These are phyloP conservation scores for Enteromius unitaeniatus DNA, from an alignment of 2,797 vertebrate genomes.

Conservation along the genomic window DNA sequence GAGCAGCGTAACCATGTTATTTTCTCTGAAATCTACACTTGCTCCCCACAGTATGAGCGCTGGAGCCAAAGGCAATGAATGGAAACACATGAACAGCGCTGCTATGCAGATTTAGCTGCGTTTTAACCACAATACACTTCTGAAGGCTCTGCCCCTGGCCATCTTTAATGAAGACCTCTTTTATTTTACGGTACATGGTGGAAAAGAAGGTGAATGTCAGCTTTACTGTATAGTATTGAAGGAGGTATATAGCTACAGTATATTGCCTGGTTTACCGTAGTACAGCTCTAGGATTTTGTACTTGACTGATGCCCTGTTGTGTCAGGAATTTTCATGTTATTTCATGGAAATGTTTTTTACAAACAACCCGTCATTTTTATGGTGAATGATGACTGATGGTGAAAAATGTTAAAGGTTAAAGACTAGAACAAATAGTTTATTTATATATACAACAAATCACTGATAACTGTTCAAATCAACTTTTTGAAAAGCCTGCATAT, in stretches of 20 bases:
- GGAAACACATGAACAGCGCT: constrained; percentile 77
- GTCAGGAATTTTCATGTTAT: background rate
- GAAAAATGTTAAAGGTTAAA: background rate
- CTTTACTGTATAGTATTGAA: constrained; percentile 38
- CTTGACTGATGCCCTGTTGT: constrained; percentile 13
- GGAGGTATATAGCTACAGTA: constrained; percentile 6
- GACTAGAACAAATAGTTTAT: background rate
- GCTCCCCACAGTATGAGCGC: constrained; percentile 61
- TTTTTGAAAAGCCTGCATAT: background rate
- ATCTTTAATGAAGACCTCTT: constrained; percentile 64
- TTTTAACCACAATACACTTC: constrained; percentile 72
- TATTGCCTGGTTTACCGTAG: background rate
- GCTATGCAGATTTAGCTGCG: constrained; percentile 75
- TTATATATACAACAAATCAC: background rate
- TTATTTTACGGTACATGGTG: constrained; percentile 60
- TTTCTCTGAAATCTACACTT: constrained; percentile 71
- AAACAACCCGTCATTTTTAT: background rate
- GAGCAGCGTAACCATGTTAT: constrained; percentile 61
- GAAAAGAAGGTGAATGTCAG: constrained; percentile 28
- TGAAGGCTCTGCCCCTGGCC: constrained; percentile 69
- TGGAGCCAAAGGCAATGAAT: constrained; percentile 64
- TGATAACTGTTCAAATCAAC: background rate
- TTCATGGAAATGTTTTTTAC: background rate
- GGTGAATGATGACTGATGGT: background rate
- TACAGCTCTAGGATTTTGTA: background rate